Evolutionary conservation across 2,888 invertebrate genomes (phyloP), one percentile per base, ranked within the genome.

Genomic region (Lucinisca nassula): DNA sequence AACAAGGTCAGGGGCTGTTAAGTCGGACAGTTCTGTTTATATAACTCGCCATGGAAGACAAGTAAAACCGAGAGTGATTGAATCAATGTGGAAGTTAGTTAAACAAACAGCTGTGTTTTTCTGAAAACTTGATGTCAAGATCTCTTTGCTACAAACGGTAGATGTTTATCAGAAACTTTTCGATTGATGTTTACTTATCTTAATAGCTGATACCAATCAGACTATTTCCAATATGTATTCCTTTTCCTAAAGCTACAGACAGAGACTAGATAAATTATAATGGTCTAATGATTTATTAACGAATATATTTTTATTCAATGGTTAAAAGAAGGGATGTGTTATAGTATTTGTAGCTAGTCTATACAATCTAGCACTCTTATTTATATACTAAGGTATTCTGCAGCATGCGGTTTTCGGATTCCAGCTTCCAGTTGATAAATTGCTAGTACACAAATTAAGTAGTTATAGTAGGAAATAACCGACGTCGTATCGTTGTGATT

Each of bases 41-140:
- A 67, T 67, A 30, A 67, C 35, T 67, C 67, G 35, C 24, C 35
- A 67, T 12, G 67, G 67, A 32, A 67, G 67, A 67, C 67, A 67
- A 4, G 67, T 67, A 4, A 67, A 67, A 67, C 67, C 67, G 27
- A 67, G 67, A 67, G 35, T 67, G 4, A 35, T 67, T 4, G 67
- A 67, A 61, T 61, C 61, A 30, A 61, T 61, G 61, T 61, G 27
- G 61, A n/a, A n/a, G n/a, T n/a, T n/a, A 61, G 6, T 61, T 51
- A 51, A 27, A 8, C 30, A 61, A 61, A 61, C 61, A 27, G 61
- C 24, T 61, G 27, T 61, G 27, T 27, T 14, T 51, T 14, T 21
- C 51, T 51, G 21, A 14, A 51, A 14, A 51, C 51, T 14, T 14
- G 51, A 51, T 21, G 4, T n/a, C 21, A 21, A 51, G 21, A 51